These are phyloP conservation scores for Mantis religiosa DNA, from an alignment of 2,888 invertebrate species.

Conservation along the genomic window DNA sequence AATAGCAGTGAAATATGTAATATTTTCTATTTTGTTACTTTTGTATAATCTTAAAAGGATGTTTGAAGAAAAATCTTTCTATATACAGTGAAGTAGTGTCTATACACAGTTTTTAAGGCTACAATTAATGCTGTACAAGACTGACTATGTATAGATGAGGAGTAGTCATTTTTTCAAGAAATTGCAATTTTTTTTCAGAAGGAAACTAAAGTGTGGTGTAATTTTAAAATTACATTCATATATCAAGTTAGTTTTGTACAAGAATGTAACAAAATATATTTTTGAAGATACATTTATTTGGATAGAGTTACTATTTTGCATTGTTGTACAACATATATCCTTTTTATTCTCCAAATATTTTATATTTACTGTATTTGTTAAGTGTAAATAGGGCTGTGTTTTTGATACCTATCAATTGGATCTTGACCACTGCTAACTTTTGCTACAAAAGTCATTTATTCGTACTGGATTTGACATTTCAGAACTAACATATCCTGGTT, in stretches of 20 bases:
- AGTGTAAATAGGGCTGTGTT: neutral
- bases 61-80: neutral
- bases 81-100: neutral
- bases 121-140: neutral
- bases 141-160: neutral
- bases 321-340: neutral
- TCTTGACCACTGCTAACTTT: neutral
- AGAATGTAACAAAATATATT: slow-evolving; percentile 3
- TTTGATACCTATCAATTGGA: neutral
- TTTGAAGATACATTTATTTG: slow-evolving; percentile 14
- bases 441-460: neutral
- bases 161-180: neutral
- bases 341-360: slow-evolving; percentile 2
- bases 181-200: neutral
- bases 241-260: slow-evolving; percentile 8
- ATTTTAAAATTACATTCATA: slow-evolving; percentile 1
- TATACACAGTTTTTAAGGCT: neutral
- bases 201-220: neutral
- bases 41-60: neutral
- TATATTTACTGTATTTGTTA: slow-evolving; percentile 5
- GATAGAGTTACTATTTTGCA: slow-evolving; percentile 2
- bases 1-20: neutral
- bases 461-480: neutral
- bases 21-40: slow-evolving; percentile 3
- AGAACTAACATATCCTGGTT: neutral